These are phyloP conservation scores for Lysiphlebus fabarum DNA, from an alignment of 1,140 invertebrate genomes.

Conservation along the genomic window DNA sequence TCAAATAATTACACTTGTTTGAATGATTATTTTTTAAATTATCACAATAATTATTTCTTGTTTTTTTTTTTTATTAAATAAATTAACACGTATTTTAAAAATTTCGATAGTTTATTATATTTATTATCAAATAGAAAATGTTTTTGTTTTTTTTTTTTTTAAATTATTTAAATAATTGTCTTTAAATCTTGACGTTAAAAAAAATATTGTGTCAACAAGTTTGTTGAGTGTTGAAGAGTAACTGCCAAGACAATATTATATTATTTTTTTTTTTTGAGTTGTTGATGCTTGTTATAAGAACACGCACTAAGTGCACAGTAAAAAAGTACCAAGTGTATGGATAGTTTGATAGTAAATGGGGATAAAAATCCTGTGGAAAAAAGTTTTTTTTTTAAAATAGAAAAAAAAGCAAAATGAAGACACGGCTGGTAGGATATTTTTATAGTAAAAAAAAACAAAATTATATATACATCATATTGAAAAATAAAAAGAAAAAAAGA, in stretches of 20 bases:
- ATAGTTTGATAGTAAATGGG: constrained; percentile 3
- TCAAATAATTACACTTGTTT: too few relatives aligned
- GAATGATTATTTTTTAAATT: too few relatives aligned
- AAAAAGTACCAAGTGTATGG: constrained; percentile 35
- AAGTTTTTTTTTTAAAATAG: background rate
- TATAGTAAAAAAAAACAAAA: background rate
- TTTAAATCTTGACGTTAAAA: background rate
- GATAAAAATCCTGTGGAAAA: background rate
- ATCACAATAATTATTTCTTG: background rate
- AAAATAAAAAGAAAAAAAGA: constrained; percentile 14
- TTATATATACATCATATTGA: background rate
- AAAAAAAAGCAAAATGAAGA: constrained; percentile 19
- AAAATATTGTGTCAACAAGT: background rate
- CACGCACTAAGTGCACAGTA: constrained; percentile 32
- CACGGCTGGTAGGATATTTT: constrained; percentile 12
- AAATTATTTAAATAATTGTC: too few relatives aligned
- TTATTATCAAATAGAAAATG: too few relatives aligned
- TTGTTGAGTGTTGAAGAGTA: background rate
- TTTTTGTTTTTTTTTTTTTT: too few relatives aligned
- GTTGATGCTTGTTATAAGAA: constrained; percentile 30
- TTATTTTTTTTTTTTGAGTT: background rate
- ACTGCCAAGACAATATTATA: background rate
- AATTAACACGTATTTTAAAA: too few relatives aligned
- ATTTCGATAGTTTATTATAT: too few relatives aligned
- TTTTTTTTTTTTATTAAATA: too few relatives aligned